These are phyloP conservation scores for Diachrysia chrysitis DNA, from an alignment of 2,888 invertebrate genomes.

Conservation along the genomic window DNA sequence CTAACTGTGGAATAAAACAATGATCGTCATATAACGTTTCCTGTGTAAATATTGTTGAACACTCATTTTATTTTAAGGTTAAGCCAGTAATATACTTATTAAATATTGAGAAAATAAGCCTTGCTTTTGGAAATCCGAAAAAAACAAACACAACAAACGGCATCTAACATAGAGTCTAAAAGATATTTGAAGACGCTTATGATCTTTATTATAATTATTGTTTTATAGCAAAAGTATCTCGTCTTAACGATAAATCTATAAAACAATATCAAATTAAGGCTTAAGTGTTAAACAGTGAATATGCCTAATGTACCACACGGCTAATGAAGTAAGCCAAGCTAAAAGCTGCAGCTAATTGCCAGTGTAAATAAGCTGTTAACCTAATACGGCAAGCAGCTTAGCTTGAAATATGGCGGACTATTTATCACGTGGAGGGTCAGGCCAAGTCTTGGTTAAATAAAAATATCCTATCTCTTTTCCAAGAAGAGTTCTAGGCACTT, in stretches of 20 bases:
- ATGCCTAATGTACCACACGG: slow-evolving; percentile 45
- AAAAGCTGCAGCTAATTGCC: slow-evolving; percentile 62
- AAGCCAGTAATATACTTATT: no score
- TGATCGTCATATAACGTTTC: no score
- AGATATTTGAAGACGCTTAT: no score
- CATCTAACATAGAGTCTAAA: no score
- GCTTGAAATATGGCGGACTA: slow-evolving; percentile 55
- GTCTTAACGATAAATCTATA: neutral
- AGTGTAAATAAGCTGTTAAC: slow-evolving; percentile 67
- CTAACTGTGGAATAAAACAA: no score
- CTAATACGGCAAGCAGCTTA: slow-evolving; percentile 54
- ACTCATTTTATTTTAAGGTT: no score
- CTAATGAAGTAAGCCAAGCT: slow-evolving; percentile 62
- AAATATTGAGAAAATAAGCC: no score
- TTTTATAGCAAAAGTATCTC: neutral
- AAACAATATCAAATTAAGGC: neutral
- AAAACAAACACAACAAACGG: no score
- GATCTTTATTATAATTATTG: no score
- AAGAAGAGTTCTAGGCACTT: neutral
- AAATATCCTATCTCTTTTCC: slow-evolving; percentile 4
- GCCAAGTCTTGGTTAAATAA: slow-evolving; percentile 2
- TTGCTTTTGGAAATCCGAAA: no score
- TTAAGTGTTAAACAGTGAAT: slow-evolving; percentile 26
- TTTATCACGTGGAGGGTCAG: slow-evolving; percentile 41
- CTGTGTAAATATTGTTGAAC: no score